Base-by-base conservation (phyloP, 2,888 invertebrate species). In the Cetonia aurata region DNA sequence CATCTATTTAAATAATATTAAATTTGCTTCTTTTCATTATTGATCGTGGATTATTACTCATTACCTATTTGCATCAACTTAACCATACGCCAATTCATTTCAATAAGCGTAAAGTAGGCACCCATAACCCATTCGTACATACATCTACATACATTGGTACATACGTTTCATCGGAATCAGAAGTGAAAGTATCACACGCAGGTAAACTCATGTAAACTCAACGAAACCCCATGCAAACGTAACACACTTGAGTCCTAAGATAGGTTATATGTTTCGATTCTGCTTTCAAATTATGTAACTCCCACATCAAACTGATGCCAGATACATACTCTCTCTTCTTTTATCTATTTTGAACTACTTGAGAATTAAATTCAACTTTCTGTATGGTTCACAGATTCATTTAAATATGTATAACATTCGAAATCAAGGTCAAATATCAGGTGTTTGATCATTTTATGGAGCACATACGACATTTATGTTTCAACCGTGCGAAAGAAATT, bases 181-280 rank as follows among this genome's bases (percentile, higher is more conserved):
- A 57, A 57, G 57, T 57, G 57, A 57, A 57, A 57, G 57, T 17
- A 41, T 17, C 6, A 57, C 57, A 17, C 19, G 19, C 42, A 17
- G 19, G 19, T 52, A 52, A 12, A 19, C 9, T 2, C 4, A 17
- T 8, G 9, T 37, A 33, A 57, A 42, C 57, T 12, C 37, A 12
- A 17, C 19, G 17, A 12, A 56, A 56, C 33, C 12, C 6, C n/a
- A 13, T 3, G 25, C 13, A 31, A 25, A 25, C 1, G 25, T 25
- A 25, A 25, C n/a, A 25, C 25, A 25, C 25, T 4, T n/a, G n/a
- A n/a, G n/a, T n/a, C n/a, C n/a, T n/a, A n/a, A n/a, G n/a, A n/a
- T n/a, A n/a, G n/a, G n/a, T n/a, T 25, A 25, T 25, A 25, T 25
- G 25, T 25, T 60, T 60, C 19, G 52, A 12, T 52, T 46, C 46